Percentiles rank a stretch among this genome's conserved stretches.
phyloP scores from a whole-genome alignment of 2,113 vertebrate species.

The Rhinoptilus africanus region DNA sequence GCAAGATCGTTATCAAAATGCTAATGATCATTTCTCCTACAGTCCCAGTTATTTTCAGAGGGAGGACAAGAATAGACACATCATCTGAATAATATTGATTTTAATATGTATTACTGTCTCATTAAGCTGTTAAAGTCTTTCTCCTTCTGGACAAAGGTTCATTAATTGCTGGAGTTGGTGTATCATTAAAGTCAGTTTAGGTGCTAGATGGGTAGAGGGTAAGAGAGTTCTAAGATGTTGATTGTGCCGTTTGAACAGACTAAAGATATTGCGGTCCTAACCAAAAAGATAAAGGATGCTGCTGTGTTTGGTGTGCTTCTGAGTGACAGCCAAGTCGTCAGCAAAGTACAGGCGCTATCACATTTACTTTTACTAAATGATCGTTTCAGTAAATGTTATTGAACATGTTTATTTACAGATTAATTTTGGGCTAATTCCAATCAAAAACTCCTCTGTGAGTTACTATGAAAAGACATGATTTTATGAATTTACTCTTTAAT shows the following conservation, averaged over 20 bases:
- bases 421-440: conserved; percentile 33
- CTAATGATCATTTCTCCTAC: conserved; percentile 40
- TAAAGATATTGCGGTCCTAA: background rate
- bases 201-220: background rate
- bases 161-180: conserved; percentile 11
- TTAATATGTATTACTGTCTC: conserved; percentile 51
- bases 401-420: conserved; percentile 17
- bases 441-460: background rate
- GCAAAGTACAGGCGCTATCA: background rate
- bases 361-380: conserved; percentile 19
- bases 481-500: background rate
- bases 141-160: conserved; percentile 41
- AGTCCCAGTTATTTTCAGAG: conserved; percentile 50
- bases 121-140: conserved; percentile 46
- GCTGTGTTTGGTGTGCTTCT: background rate
- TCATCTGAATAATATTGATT: conserved; percentile 56
- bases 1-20: conserved; percentile 60
- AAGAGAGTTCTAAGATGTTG: background rate
- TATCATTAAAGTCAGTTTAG: background rate
- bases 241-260: background rate
- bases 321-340: background rate
- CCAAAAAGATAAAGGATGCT: background rate
- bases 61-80: conserved; percentile 37
- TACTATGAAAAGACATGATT: background rate
- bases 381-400: conserved; percentile 22